Base-by-base conservation (phyloP, 2,113 vertebrate genomes). In the Gobio gobio region DNA sequence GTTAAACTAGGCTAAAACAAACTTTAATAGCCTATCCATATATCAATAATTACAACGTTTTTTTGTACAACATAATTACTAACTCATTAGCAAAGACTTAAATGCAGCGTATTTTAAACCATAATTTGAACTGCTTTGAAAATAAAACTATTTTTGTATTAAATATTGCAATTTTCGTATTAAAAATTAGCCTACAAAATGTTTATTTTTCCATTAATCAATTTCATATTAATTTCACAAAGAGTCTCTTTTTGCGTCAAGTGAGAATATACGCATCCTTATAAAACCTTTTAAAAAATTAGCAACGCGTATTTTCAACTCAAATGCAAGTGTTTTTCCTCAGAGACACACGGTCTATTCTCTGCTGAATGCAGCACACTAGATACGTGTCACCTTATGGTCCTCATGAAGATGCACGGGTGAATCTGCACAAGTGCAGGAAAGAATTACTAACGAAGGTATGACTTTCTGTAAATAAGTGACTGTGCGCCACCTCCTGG, bases 401-500 rank as follows among this genome's bases (percentile, higher is more conserved):
- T 80, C 24, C 40, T 29, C 26, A 3, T n/a, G 59, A 49, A 82
- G 63, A 63, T 14, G 16, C 45, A 33, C 61, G 43, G 61, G 59
- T 80, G 64, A 72, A 74, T 58, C 83, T 72, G 33, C 29, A 18
- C 61, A 51, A 43, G 33, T 66, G 24, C n/a, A 14, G 56, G 16
- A 66, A 20, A 51, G 9, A 54, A n/a, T 10, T 10, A 70, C n/a
- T 14, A 56, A 2, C 1, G 40, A 79, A 18, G 33, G 47, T 54
- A 45, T 33, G 64, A 43, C 18, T 58, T 43, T 51, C 72, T 54
- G 66, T 89, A 86, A 90, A 84, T 86, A 93, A 93, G 96, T 90
- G 92, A 91, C 86, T 96, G 93, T 94, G 94, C 96, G 93, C 97
- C 97, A 97, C 93, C 97, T 97, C 93, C 96, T 97, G 97, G 95